Evolutionary conservation across 2,113 vertebrate species (phyloP), one percentile per base, ranked within the genome.

Genomic region (Kobus ellipsiprymnus): DNA sequence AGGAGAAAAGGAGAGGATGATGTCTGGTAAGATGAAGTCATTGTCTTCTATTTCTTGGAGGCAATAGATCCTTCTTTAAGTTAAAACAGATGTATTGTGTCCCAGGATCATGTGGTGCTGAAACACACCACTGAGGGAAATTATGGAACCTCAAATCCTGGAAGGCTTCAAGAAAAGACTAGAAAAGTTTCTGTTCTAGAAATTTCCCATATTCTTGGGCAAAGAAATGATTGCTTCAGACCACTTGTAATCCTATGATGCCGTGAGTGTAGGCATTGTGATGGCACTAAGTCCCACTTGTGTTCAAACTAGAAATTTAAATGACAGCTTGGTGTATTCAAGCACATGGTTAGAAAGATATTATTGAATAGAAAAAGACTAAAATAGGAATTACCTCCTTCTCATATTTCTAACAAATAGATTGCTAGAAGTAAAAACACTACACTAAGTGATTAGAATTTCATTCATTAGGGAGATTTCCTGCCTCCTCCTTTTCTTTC

Each of bases 401-500:
- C 59, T 82, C 80, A 33, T 95, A 60, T 64, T 91, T 67, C n/a
- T 84, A 55, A 59, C 29, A 93, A 95, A 59, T 74, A 85, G 25
- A 81, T 92, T 74, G 48, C 80, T 96, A 19, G 74, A 89, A 93
- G 84, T 92, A 78, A 94, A 57, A 95, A 95, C 55, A 83, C 57
- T 25, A 16, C 59, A 57, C 86, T 78, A n/a, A 57, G n/a, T 78
- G 84, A 82, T 81, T 87, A 78, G 64, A 85, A 92, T 85, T 92
- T 94, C 59, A 91, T 40, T 87, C 90, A 83, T 89, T 71, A 80
- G n/a, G 50, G 54, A 95, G 67, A 55, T 90, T 77, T 67, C 64
- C 71, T 82, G 71, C 78, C n/a, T 84, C 36, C 27, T 81, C n/a
- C 25, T 64, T 55, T 83, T 97, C 92, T 62, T 40, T 25, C 2